Percentiles rank a stretch among this genome's conserved stretches.
phyloP scores from a whole-genome alignment of 2,888 invertebrate species.

The Bugula neritina region DNA sequence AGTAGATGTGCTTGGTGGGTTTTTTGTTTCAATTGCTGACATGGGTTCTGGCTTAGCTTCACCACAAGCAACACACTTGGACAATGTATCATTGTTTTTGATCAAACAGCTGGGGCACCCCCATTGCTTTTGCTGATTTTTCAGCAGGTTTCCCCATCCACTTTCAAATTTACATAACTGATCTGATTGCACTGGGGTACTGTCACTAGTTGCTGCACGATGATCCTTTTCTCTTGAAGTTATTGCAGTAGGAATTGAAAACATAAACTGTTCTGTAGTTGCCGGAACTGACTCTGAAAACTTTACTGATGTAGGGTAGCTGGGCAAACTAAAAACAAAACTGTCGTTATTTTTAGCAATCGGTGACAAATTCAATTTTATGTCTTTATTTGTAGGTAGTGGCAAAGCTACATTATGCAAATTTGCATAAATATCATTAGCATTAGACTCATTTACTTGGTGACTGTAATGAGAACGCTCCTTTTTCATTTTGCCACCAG shows the following conservation, averaged over 20 bases:
- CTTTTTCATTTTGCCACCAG: conserved; percentile 6
- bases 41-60: not conserved
- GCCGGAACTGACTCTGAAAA: not conserved
- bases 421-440: no score
- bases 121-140: not conserved
- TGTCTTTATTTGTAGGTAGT: no score
- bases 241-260: not conserved
- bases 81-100: not conserved
- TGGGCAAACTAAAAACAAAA: not conserved
- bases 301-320: not conserved
- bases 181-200: no score
- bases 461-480: conserved; percentile 2
- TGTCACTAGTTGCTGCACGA: no score
- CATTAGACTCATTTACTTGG: no score
- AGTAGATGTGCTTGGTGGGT: no score
- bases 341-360: not conserved
- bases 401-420: no score
- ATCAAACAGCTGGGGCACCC: not conserved
- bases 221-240: no score
- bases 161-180: no score
- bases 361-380: no score
- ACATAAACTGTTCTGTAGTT: not conserved
- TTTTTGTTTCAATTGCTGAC: not conserved
- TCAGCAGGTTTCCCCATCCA: not conserved
- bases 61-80: conserved; percentile 6